Percentiles rank a stretch among this genome's conserved stretches.
Conservation (phyloP, 2,888 invertebrate species). For the Coenonympha glycerion region DNA sequence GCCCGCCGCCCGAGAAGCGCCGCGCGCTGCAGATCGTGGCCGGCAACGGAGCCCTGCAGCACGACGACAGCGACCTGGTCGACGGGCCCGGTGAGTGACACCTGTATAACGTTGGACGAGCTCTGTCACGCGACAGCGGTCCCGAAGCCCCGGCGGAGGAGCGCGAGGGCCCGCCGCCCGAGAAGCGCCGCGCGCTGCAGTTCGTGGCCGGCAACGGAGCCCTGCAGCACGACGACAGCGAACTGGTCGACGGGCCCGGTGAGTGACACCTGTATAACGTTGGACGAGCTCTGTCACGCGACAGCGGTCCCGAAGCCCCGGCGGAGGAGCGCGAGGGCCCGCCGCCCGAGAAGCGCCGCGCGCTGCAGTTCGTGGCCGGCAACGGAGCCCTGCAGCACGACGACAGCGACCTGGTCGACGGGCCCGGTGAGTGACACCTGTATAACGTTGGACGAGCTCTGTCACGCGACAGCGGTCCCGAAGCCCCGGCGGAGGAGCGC, state of each 20-base stretch:
- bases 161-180: conserved; percentile 50
- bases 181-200: conserved; percentile 55
- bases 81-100: conserved; percentile 37
- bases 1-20: conserved; percentile 50
- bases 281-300: too few species aligned
- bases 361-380: conserved; percentile 49
- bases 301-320: conserved; percentile 27
- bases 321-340: conserved; percentile 47
- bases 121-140: too few species aligned
- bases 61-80: conserved; percentile 48
- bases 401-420: conserved; percentile 44
- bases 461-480: conserved; percentile 22
- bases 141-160: conserved; percentile 37
- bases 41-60: conserved; percentile 63
- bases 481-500: conserved; percentile 38
- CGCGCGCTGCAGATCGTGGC: conserved; percentile 51
- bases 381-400: conserved; percentile 66
- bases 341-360: conserved; percentile 55
- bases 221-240: conserved; percentile 57
- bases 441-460: too few species aligned
- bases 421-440: conserved; percentile 30
- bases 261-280: conserved; percentile 4
- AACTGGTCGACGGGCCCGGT: conserved; percentile 40
- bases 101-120: too few species aligned
- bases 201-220: conserved; percentile 59